Evolutionary conservation across 2,888 invertebrate genomes (phyloP).

Genomic region (Torymus texanus): DNA sequence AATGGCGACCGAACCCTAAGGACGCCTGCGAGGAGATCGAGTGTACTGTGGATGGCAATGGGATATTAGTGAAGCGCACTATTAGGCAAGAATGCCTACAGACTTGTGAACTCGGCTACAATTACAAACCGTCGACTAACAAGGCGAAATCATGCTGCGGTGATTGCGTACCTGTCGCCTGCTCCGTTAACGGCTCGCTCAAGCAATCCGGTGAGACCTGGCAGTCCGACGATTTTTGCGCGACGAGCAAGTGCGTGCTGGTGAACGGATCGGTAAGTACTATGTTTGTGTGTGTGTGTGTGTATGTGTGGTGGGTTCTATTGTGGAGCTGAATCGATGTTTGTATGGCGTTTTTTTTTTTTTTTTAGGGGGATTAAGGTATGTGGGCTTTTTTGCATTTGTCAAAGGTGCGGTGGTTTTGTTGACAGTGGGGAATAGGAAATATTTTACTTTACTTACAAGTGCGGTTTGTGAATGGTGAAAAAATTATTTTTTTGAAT

Average conservation of each 20-base stretch:
- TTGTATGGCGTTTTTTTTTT: background rate
- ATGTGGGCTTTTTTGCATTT: too few relatives aligned
- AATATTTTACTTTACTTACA: too few relatives aligned
- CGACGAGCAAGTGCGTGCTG: constrained; percentile 79
- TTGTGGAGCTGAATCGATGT: too few relatives aligned
- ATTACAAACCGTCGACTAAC: constrained; percentile 77
- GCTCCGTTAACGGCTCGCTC: constrained; percentile 77
- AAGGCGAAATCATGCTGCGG: constrained; percentile 80
- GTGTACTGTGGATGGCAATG: constrained; percentile 62
- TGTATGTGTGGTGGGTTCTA: too few relatives aligned
- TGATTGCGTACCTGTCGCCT: constrained; percentile 79
- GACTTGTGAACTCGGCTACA: constrained; percentile 78
- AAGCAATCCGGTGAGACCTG: constrained; percentile 78
- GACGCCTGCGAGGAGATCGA: constrained; percentile 65
- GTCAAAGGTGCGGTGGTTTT: too few relatives aligned
- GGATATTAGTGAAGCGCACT: constrained; percentile 58
- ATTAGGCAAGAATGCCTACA: constrained; percentile 64
- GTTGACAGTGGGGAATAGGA: too few relatives aligned
- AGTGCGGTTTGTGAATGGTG: too few relatives aligned
- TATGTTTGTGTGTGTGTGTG: too few relatives aligned
- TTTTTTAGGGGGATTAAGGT: background rate
- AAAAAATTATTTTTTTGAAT: too few relatives aligned
- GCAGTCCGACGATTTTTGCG: constrained; percentile 80
- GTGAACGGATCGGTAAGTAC: constrained; percentile 49
- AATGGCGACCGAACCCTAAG: constrained; percentile 64